Percentiles rank a stretch among this genome's conserved stretches.
phyloP scores from a whole-genome alignment of 2,888 invertebrate species.

The Automeris io region DNA sequence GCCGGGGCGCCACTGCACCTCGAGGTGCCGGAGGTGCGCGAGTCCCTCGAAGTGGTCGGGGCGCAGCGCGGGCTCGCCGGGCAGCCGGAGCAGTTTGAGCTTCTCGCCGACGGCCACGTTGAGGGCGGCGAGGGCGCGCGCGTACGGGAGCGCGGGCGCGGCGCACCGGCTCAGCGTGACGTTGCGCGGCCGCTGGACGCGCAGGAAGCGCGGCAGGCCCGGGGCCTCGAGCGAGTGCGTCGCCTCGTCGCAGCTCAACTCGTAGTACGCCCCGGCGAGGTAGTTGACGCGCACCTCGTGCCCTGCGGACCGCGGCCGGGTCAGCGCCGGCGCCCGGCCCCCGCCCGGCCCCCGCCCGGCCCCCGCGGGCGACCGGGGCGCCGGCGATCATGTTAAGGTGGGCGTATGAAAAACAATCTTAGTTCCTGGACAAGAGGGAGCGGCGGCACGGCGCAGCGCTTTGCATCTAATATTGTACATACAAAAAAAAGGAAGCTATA shows the following conservation, averaged over 20 bases:
- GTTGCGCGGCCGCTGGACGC: background rate
- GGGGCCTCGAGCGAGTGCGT: background rate
- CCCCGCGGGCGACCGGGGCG: background rate
- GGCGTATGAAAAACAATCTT: background rate
- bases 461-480: too few relatives aligned
- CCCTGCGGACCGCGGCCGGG: background rate
- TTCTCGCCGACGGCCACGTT: slow-evolving; percentile 2
- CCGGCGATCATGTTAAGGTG: too few relatives aligned
- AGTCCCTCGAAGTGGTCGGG: slow-evolving; percentile 10
- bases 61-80: slow-evolving; percentile 10
- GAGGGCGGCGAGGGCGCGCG: slow-evolving; percentile 10
- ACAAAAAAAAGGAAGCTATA: too few relatives aligned
- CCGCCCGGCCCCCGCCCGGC: too few relatives aligned
- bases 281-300: background rate
- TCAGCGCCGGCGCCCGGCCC: background rate
- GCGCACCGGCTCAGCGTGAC: background rate
- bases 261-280: background rate
- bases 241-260: background rate
- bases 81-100: slow-evolving; percentile 1
- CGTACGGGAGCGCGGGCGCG: slow-evolving; percentile 4
- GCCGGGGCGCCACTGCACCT: slow-evolving; percentile 8
- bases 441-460: background rate
- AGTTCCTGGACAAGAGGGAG: background rate
- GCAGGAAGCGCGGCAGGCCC: background rate
- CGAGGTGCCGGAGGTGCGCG: background rate